These are phyloP conservation scores for Vespertilio murinus DNA, from an alignment of 2,797 vertebrate species.

Conservation along the genomic window DNA sequence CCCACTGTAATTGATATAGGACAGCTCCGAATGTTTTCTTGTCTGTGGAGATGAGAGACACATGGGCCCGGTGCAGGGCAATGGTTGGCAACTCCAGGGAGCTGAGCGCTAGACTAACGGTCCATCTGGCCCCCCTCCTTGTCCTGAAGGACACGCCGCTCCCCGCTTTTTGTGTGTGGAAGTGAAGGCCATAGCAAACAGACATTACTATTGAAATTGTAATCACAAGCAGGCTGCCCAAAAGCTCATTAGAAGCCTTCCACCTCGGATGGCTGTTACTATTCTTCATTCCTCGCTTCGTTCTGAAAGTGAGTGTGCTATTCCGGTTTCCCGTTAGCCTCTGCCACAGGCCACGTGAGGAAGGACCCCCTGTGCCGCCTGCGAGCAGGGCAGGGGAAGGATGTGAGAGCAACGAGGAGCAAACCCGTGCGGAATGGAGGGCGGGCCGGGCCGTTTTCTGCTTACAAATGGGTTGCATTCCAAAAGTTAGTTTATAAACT, in stretches of 20 bases:
- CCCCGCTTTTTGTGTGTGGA: background rate
- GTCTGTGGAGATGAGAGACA: slow-evolving; percentile 58
- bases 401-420: background rate
- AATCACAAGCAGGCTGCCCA: background rate
- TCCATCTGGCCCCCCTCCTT: background rate
- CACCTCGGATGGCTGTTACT: background rate
- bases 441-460: background rate
- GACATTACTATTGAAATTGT: background rate
- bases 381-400: background rate
- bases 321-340: background rate
- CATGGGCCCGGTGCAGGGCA: slow-evolving; percentile 62
- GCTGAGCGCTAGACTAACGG: fast-evolving
- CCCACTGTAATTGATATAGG: background rate
- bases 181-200: background rate
- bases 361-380: background rate
- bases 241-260: background rate
- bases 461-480: background rate
- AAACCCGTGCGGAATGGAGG: background rate
- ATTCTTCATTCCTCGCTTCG: background rate
- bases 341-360: background rate
- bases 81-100: slow-evolving; percentile 63
- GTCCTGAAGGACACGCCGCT: background rate
- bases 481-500: slow-evolving; percentile 21
- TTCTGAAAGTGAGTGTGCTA: background rate
- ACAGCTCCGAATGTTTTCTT: background rate